These are phyloP conservation scores for Tricholauxania praeusta DNA, from an alignment of 2,888 invertebrate species.

Conservation along the genomic window DNA sequence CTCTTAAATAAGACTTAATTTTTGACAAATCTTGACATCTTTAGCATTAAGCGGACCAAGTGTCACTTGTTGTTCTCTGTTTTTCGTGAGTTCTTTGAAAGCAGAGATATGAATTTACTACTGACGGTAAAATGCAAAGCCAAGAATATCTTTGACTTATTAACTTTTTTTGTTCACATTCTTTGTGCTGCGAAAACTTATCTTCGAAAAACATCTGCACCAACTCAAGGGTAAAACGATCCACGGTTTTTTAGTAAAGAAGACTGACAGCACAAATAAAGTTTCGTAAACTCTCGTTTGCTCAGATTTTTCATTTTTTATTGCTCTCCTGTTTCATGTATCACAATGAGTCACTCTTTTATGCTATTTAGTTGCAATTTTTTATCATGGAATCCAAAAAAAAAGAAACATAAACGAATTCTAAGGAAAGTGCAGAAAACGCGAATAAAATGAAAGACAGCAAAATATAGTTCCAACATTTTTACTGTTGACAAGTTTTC, in stretches of 20 bases:
- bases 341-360: background rate
- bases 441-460: background rate
- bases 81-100: no score
- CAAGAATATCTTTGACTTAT: background rate
- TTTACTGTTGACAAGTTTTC: slow-evolving; percentile 11
- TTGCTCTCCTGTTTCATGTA: no score
- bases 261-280: slow-evolving; percentile 7
- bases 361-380: slow-evolving; percentile 1
- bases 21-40: no score
- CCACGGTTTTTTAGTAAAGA: background rate
- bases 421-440: background rate
- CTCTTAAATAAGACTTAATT: no score
- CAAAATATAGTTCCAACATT: slow-evolving; percentile 2
- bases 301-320: background rate
- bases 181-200: background rate
- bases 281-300: background rate
- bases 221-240: background rate
- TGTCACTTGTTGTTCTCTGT: no score
- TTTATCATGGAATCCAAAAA: background rate
- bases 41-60: no score
- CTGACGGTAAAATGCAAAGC: no score
- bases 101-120: no score
- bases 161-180: background rate
- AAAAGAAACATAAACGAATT: background rate
- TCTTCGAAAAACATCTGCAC: background rate